phyloP scores from a whole-genome alignment of 1,140 invertebrate genomes.

The Globodera rostochiensis region DNA sequence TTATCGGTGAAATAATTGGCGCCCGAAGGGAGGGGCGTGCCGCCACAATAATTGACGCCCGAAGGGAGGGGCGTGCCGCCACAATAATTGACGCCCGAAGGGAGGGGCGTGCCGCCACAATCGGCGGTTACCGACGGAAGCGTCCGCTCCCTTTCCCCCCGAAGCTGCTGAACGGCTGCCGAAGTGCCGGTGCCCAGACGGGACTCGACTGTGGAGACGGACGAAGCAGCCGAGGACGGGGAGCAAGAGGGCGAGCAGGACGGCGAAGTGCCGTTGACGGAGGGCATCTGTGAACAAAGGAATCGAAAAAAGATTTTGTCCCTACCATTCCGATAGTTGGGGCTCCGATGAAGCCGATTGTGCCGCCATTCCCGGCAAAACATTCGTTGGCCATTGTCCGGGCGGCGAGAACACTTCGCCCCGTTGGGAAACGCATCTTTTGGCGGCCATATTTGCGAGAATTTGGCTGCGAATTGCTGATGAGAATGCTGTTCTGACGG shows the following conservation, averaged over 20 bases:
- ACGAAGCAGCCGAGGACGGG: neutral
- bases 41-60: neutral
- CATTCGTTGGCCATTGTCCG: neutral
- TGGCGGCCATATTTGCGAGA: neutral
- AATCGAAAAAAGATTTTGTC: neutral
- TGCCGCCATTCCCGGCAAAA: neutral
- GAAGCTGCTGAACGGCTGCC: neutral
- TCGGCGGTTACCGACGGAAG: neutral
- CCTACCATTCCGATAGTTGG: neutral
- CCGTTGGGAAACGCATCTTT: neutral
- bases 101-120: neutral
- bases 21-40: neutral
- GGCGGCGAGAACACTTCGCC: neutral
- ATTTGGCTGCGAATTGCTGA: neutral
- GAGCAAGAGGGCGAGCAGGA: neutral
- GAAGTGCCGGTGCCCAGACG: neutral
- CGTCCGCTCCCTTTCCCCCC: neutral
- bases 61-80: neutral
- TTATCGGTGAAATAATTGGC: constrained; percentile 13
- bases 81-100: neutral
- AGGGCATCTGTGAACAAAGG: neutral
- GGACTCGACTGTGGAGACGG: neutral
- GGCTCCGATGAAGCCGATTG: neutral
- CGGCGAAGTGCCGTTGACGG: neutral
- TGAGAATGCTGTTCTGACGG: neutral